Percentiles rank a stretch among this genome's conserved stretches.
phyloP scores from a whole-genome alignment of 2,888 invertebrate genomes.

The Ganaspis brasiliensis region DNA sequence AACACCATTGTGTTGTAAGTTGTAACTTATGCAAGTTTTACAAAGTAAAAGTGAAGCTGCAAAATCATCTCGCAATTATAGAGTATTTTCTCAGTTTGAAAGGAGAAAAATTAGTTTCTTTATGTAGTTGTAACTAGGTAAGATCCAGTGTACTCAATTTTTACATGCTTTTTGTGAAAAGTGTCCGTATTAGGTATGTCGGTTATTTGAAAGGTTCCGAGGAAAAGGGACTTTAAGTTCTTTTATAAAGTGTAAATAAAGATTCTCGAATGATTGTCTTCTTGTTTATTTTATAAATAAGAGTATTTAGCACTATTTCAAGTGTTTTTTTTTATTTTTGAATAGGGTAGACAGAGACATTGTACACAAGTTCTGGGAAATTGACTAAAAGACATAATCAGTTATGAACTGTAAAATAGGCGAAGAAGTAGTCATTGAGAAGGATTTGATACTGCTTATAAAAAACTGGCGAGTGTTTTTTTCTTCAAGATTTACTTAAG shows the following conservation, averaged over 20 bases:
- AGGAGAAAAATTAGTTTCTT: not conserved
- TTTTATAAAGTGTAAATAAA: not conserved
- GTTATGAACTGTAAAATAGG: not conserved
- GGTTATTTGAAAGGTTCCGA: not conserved
- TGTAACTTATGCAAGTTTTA: constrained; percentile 19
- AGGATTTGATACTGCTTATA: not conserved
- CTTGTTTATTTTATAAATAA: not conserved
- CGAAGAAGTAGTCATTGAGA: not conserved
- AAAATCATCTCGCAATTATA: not conserved
- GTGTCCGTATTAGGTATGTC: constrained; percentile 3
- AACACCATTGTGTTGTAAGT: constrained; percentile 10
- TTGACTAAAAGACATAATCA: not conserved
- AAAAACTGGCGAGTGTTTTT: not conserved
- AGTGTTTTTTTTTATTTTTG: not conserved
- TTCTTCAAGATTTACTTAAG: not conserved
- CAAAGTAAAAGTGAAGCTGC: constrained; percentile 16
- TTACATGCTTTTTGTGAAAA: not conserved
- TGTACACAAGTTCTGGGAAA: not conserved
- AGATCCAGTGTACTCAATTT: constrained; percentile 2
- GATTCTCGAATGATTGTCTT: not conserved
- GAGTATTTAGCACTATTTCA: not conserved
- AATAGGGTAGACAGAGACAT: not conserved
- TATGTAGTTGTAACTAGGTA: not conserved
- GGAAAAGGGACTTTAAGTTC: not conserved
- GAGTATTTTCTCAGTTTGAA: not conserved